phyloP scores from a whole-genome alignment of 2,113 vertebrate genomes.

The Atlantisia rogersi region DNA sequence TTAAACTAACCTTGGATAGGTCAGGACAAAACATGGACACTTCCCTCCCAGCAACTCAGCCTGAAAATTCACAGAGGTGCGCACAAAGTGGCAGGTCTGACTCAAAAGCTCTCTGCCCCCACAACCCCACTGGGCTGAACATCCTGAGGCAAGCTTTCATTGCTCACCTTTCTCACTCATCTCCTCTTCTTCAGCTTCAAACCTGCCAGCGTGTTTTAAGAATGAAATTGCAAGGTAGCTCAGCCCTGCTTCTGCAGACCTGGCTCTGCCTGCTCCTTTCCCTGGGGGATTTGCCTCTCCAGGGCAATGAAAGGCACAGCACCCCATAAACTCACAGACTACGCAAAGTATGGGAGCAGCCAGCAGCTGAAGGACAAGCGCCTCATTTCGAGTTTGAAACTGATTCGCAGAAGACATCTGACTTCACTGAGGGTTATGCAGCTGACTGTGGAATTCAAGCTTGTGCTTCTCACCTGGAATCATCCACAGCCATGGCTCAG shows the following conservation, averaged over 20 bases:
- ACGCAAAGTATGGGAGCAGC: background rate
- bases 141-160: background rate
- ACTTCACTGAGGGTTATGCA: background rate
- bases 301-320: background rate
- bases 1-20: background rate
- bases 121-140: background rate
- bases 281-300: background rate
- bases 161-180: background rate
- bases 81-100: background rate
- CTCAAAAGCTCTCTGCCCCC: background rate
- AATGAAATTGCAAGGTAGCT: background rate
- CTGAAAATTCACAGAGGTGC: background rate
- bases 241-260: background rate
- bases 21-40: background rate
- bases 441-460: background rate
- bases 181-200: background rate
- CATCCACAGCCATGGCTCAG: background rate
- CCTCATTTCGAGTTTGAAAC: background rate
- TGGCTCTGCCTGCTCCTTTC: background rate
- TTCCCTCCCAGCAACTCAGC: background rate
- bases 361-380: background rate
- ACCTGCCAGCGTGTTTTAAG: background rate
- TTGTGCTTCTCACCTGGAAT: background rate
- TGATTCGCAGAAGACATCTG: background rate
- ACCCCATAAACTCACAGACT: rapidly evolving